A percentile compares a stretch with the other conserved stretches of the same genome.
Conservation (phyloP, 2,797 vertebrate genomes). For the Sebastiscus tertius region DNA sequence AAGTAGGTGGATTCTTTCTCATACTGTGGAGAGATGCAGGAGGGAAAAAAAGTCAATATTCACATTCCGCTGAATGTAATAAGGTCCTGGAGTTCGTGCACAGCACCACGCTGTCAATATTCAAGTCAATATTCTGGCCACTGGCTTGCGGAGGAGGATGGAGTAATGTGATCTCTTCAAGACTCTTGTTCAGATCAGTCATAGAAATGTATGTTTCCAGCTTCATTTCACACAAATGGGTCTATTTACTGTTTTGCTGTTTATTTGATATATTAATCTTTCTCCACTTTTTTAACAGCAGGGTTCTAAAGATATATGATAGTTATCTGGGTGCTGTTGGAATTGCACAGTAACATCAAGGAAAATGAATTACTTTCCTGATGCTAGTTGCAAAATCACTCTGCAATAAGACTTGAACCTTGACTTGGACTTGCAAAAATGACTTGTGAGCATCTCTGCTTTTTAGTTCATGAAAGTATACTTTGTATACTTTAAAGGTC, state of each 20-base stretch:
- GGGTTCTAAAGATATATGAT: neutral
- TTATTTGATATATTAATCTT: neutral
- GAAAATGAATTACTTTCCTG: neutral
- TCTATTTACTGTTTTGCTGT: neutral
- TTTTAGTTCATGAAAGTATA: no score
- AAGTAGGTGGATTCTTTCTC: neutral
- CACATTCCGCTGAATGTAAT: neutral
- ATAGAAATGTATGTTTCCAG: neutral
- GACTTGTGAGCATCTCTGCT: no score
- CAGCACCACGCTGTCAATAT: neutral
- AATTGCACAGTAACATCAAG: neutral
- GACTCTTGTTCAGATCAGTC: neutral
- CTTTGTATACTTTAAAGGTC: no score
- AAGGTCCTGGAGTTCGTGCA: neutral
- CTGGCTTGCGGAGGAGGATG: neutral
- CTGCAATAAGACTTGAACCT: neutral
- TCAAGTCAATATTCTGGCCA: slow-evolving; percentile 13
- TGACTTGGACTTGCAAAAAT: no score
- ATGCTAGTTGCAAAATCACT: neutral
- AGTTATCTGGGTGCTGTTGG: neutral
- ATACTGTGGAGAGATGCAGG: neutral
- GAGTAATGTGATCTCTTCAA: neutral
- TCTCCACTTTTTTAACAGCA: neutral
- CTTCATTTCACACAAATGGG: neutral
- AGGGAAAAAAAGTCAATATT: neutral